Evolutionary conservation across 2,797 vertebrate species (phyloP), one percentile per base, ranked within the genome.

Genomic region (Morelia viridis): DNA sequence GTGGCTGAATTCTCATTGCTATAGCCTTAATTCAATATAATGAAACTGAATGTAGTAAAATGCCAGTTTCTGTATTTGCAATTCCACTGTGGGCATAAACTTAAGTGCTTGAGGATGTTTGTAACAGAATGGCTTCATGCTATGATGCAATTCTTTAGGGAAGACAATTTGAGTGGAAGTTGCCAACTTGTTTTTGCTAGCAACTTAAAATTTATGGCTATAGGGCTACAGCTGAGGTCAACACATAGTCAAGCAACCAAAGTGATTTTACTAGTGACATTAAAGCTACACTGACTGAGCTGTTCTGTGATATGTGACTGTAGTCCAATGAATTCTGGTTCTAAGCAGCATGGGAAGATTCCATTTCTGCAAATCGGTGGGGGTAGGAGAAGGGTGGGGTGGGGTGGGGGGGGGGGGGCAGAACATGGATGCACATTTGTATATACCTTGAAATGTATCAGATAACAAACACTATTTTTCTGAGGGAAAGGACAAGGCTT

Each of bases 101-200:
- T 56, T 50, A 92, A 76, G 64, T 76, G 56, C 56, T 71, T 28
- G 60, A 89, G 68, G 80, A 76, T 85, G 53, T 85, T 92, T 85
- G 17, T 31, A 89, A 76, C 35, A 35, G 83, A 89, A 86, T 31
- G 35, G 15, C 50, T 86, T 57, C 28, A 56, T 56, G 8, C 35
- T 89, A 68, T 71, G 88, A 71, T 92, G 56, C 41, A 85, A 71
- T 86, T 31, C 35, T 85, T 68, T 46, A 83, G 83, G 76, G 91
- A 64, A 64, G 26, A 35, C 17, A 53, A 15, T 24, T n/a, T 62
- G 68, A 88, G 35, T 60, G 17, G 50, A 84, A 86, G 65, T 60
- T 87, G 62, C 64, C 62, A 89, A 56, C 88, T 31, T 68, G 88
- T 56, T 80, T 58, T 26, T 87, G 28, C 64, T 50, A 76, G 84